Evolutionary conservation across 92 coral and sea anemone genomes (phyloP).

Genomic region (Scolanthus callimorphus): DNA sequence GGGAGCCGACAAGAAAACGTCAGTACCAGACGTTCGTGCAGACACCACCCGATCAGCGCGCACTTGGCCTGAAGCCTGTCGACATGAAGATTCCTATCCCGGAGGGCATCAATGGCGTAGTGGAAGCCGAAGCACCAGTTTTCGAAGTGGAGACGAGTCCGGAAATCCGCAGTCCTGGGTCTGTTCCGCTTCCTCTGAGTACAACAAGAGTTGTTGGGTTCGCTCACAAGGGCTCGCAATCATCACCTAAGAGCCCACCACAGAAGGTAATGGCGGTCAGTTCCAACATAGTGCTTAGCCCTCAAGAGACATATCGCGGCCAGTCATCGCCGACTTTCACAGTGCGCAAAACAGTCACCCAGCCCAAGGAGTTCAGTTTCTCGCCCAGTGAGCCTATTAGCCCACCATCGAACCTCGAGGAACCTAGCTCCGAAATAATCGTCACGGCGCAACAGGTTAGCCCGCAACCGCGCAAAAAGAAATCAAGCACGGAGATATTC

Average conservation of each 20-base stretch:
- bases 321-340: too few species aligned
- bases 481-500: too few species aligned
- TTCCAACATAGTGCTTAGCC: too few species aligned
- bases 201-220: background rate
- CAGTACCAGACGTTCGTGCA: background rate
- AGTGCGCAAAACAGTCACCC: too few species aligned
- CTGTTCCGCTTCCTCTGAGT: background rate
- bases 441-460: too few species aligned
- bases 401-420: too few species aligned
- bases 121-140: background rate
- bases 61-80: background rate
- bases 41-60: background rate
- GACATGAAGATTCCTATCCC: background rate
- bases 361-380: too few species aligned
- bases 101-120: background rate
- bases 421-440: too few species aligned
- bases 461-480: too few species aligned
- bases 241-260: background rate
- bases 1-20: background rate
- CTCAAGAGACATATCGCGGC: slow-evolving; percentile 74
- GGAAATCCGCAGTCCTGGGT: background rate
- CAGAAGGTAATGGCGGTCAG: background rate
- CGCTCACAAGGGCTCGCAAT: background rate
- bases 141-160: background rate
- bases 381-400: too few species aligned